Percentiles rank a stretch among this genome's conserved stretches.
Evolutionary conservation across 2,888 invertebrate genomes (phyloP).

Genomic region (Microctonus brassicae): DNA sequence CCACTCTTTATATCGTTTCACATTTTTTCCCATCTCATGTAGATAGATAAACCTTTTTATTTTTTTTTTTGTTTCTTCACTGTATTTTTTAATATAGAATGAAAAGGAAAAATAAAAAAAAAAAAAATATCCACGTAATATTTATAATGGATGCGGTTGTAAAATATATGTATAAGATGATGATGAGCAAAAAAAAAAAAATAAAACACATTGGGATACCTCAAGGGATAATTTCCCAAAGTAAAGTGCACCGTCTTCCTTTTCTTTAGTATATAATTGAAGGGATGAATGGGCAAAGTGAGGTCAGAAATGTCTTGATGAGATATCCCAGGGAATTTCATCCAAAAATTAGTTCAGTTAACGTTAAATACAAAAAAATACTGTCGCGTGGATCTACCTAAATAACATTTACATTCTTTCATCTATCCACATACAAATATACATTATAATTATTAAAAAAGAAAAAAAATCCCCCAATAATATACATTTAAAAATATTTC

Average conservation of each 20-base stretch:
- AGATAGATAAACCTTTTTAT: background rate
- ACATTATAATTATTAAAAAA: background rate
- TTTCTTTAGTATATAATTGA: background rate
- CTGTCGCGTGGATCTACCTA: constrained; percentile 9
- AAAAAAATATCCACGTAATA: background rate
- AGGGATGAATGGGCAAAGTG: constrained; percentile 24
- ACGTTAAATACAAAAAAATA: constrained; percentile 37
- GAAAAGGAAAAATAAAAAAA: too few relatives aligned
- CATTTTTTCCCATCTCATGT: background rate
- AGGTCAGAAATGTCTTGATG: constrained; percentile 26
- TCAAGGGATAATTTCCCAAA: constrained; percentile 13
- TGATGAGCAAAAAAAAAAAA: background rate
- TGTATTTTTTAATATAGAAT: background rate
- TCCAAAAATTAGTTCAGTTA: constrained; percentile 34
- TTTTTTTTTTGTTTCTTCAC: background rate
- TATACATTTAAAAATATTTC: too few relatives aligned
- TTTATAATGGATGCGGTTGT: constrained; percentile 13
- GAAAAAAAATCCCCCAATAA: too few relatives aligned
- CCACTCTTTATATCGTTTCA: too few relatives aligned
- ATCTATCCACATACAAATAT: too few relatives aligned
- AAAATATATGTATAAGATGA: background rate
- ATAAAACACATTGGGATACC: background rate
- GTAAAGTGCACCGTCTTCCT: constrained; percentile 8
- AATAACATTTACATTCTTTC: too few relatives aligned
- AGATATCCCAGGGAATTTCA: constrained; percentile 24